Evolutionary conservation across 2,888 invertebrate species (phyloP), one percentile per base, ranked within the genome.

Genomic region (Lampropteryx suffumata): DNA sequence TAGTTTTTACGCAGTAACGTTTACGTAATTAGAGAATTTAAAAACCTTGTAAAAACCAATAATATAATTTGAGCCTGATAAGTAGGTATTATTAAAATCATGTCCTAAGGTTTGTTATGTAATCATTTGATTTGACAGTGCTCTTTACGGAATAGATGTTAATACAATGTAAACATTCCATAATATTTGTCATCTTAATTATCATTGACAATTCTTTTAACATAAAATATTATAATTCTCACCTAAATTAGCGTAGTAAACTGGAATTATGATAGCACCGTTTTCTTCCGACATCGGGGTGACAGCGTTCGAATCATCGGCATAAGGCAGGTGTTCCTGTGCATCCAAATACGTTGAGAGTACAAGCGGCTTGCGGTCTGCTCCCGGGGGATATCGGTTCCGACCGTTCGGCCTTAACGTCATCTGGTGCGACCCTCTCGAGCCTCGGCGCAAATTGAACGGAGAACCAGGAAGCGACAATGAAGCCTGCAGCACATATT

Each of bases 271-370:
- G 85, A 98, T 97, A 79, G 97, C 97, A 76, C 97, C 97, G 85
- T 97, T 98, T 89, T 98, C 98, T 91, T 98, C 98, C 61, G 98
- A 98, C 96, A 98, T 97, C 46, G 99, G 99, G 57, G 98, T 99
- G 53, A 98, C 98, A 62, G 98, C 98, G 77, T 97, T 97, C 59
- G 98, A 98, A 90, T 98, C 99, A 83, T 99, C 99, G 50, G 98
- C 98, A 82, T 97, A 99, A 51, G 98, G 98, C 76, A 99, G 93
- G 86, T 98, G 97, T 91, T 97, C 97, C 85, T 96, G 96, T 65
- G 96, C 97, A 83, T 97, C 98, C 84, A 98, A 93, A 91, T 98
- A 98, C 64, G 98, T 98, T 72, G 97, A 97, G 65, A 98, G 92
- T 62, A 98, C 98, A 74, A 98, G 92, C 37, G 98, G 98, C 82